Conservation (phyloP, 2,888 invertebrate species). For the Drosophila monieri region DNA sequence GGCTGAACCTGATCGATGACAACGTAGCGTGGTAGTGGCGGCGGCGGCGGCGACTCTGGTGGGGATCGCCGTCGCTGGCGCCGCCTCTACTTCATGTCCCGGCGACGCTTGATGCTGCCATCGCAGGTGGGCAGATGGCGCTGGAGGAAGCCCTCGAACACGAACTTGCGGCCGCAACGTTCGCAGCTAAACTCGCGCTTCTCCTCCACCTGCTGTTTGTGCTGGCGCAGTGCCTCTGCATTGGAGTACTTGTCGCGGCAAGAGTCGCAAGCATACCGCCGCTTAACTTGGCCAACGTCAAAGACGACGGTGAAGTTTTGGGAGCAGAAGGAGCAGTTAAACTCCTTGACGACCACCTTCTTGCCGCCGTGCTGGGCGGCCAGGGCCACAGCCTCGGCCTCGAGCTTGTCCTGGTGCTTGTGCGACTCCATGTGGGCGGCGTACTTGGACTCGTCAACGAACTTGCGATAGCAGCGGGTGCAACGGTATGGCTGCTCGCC, state of each 20-base stretch:
- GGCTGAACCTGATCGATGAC: conserved; percentile 50
- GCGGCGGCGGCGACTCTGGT: conserved; percentile 16
- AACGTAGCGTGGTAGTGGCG: conserved; percentile 58
- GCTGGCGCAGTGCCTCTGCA: conserved; percentile 81
- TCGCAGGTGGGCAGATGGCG: conserved; percentile 83
- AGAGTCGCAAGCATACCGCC: conserved; percentile 83
- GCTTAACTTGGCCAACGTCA: conserved; percentile 82
- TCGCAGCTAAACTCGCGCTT: conserved; percentile 83
- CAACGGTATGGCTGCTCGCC: conserved; percentile 83
- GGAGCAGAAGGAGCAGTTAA: conserved; percentile 82
- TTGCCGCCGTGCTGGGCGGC: conserved; percentile 79
- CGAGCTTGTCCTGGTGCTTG: conserved; percentile 81
- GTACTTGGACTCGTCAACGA: conserved; percentile 81
- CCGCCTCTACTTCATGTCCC: conserved; percentile 80
- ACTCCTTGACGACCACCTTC: conserved; percentile 83
- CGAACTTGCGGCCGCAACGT: conserved; percentile 83
- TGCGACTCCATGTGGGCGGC: conserved; percentile 82
- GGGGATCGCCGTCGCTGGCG: conserved; percentile 46
- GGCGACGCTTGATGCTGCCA: conserved; percentile 83
- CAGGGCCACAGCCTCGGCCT: conserved; percentile 79
- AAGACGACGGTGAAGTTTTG: conserved; percentile 83
- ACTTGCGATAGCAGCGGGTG: conserved; percentile 82
- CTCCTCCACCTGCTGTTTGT: conserved; percentile 82
- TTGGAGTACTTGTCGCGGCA: conserved; percentile 84
- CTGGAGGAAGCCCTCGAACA: conserved; percentile 83